A percentile compares a stretch with the other conserved stretches of the same genome.
Conservation (phyloP, 2,888 invertebrate genomes). For the Aphelenchoides bicaudatus region DNA sequence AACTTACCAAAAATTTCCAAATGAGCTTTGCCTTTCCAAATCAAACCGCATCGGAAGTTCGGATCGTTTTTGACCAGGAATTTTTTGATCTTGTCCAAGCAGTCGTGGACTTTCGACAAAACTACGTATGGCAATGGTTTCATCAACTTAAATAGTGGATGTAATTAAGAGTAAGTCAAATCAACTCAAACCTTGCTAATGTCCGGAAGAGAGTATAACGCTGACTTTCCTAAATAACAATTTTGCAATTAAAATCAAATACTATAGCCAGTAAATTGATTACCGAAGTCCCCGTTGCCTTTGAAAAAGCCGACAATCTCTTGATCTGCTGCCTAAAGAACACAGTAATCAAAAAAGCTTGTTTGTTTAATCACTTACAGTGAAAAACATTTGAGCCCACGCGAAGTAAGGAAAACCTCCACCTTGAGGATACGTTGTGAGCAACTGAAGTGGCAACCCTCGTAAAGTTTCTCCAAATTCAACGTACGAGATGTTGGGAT, state of each 20-base stretch:
- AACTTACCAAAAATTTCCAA: slow-evolving; percentile 55
- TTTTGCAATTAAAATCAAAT: too few relatives aligned
- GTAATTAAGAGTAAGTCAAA: too few relatives aligned
- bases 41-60: slow-evolving; percentile 53
- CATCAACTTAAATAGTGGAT: slow-evolving; percentile 59
- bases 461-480: slow-evolving; percentile 44
- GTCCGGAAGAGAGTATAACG: slow-evolving; percentile 52
- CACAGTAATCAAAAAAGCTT: not conserved
- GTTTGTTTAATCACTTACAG: slow-evolving; percentile 42
- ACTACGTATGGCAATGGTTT: slow-evolving; percentile 59
- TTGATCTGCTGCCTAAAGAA: slow-evolving; percentile 37
- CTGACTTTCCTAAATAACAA: too few relatives aligned
- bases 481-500: slow-evolving; percentile 41
- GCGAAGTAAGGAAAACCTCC: slow-evolving; percentile 60
- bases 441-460: slow-evolving; percentile 42
- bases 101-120: slow-evolving; percentile 59
- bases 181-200: too few relatives aligned
- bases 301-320: slow-evolving; percentile 59
- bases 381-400: slow-evolving; percentile 60
- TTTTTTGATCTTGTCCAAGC: slow-evolving; percentile 54
- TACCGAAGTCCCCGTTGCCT: slow-evolving; percentile 58
- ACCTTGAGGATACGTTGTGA: slow-evolving; percentile 59
- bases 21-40: slow-evolving; percentile 45
- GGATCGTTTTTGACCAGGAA: slow-evolving; percentile 58
- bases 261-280: too few relatives aligned